phyloP scores from a whole-genome alignment of 2,888 invertebrate genomes.

The Rhopalosiphum nymphaeae region DNA sequence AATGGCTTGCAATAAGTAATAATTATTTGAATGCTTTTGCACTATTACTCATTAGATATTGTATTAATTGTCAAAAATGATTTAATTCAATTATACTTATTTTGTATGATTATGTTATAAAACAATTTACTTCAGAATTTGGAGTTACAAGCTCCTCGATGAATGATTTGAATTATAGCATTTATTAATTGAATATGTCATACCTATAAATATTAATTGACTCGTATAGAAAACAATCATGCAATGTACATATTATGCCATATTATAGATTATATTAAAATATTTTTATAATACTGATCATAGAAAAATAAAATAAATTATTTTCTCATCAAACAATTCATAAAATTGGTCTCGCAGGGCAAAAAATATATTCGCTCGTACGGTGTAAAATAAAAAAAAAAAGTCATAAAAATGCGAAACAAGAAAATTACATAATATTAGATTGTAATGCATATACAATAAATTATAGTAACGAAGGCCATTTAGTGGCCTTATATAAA shows the following conservation, averaged over 20 bases:
- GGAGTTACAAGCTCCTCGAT: neutral
- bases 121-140: neutral
- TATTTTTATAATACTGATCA: neutral
- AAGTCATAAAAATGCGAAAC: neutral
- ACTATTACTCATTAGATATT: neutral
- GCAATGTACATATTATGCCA: neutral
- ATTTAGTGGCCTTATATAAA: neutral
- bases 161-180: neutral
- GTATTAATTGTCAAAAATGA: neutral
- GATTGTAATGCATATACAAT: neutral
- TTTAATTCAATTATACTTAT: neutral
- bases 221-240: neutral
- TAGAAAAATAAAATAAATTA: neutral
- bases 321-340: neutral
- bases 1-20: neutral
- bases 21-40: neutral
- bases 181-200: neutral
- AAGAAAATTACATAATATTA: neutral
- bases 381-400: neutral
- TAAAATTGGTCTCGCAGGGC: neutral
- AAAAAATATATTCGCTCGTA: neutral
- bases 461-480: neutral
- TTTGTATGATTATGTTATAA: neutral
- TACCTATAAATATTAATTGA: neutral
- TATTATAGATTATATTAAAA: neutral